Conservation (phyloP, 2,888 invertebrate species). For the Dicranocentrus wangi region DNA sequence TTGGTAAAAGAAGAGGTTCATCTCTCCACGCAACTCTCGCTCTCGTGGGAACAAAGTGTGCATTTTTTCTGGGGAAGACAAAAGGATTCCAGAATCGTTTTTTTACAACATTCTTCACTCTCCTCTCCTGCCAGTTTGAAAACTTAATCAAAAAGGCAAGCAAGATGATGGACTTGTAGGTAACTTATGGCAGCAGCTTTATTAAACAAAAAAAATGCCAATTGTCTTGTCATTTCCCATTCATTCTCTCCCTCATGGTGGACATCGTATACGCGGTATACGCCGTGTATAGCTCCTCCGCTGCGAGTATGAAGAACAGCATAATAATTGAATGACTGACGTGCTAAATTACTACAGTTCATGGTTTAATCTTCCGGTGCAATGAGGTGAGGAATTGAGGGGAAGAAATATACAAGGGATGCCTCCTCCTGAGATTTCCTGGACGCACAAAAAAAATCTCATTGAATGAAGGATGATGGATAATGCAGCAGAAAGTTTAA, state of each 20-base stretch:
- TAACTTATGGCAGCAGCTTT: constrained; percentile 9
- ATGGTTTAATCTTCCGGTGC: constrained; percentile 21
- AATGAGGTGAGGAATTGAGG: constrained; percentile 17
- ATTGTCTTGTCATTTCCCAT: constrained; percentile 25
- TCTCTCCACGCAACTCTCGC: too few relatives aligned
- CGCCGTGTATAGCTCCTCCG: too few relatives aligned
- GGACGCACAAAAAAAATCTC: constrained; percentile 6
- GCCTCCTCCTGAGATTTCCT: constrained; percentile 19
- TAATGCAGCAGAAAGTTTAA: neutral
- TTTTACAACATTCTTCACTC: neutral
- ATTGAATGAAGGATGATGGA: neutral
- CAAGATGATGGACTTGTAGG: neutral
- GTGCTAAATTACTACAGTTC: neutral
- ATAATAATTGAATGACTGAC: too few relatives aligned
- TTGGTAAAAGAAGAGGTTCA: too few relatives aligned
- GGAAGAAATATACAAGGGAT: neutral
- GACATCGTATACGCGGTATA: too few relatives aligned
- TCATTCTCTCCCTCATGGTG: too few relatives aligned
- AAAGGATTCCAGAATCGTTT: constrained; percentile 31
- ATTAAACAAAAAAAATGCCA: constrained; percentile 25
- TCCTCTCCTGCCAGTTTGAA: neutral
- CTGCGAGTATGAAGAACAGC: too few relatives aligned
- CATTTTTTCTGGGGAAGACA: constrained; percentile 3
- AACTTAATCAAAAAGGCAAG: neutral
- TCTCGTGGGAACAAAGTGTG: too few relatives aligned